Evolutionary conservation across 2,113 vertebrate genomes (phyloP).

Genomic region (Varanus salvator): DNA sequence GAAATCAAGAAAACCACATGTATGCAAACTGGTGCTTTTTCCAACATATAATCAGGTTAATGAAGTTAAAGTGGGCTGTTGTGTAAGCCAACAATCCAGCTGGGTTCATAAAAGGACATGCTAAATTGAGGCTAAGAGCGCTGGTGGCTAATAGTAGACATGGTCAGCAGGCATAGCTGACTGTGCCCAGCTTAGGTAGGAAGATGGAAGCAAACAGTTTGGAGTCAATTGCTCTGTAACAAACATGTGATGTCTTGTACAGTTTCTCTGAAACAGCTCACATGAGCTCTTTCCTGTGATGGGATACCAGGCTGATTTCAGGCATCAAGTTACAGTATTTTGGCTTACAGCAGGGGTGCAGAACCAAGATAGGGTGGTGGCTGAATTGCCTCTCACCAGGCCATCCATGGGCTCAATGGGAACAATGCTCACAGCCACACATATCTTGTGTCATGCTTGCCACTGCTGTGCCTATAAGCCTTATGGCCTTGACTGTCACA

Average conservation of each 20-base stretch:
- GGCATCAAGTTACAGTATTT: neutral
- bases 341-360: neutral
- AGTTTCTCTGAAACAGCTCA: neutral
- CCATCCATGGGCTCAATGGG: too few species aligned
- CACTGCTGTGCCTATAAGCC: too few species aligned
- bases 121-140: slow-evolving; percentile 12
- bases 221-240: neutral
- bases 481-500: neutral
- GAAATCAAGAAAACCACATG: slow-evolving; percentile 60
- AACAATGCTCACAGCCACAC: too few species aligned
- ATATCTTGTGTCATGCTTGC: too few species aligned
- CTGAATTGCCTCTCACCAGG: too few species aligned
- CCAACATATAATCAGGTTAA: slow-evolving; percentile 51
- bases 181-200: neutral
- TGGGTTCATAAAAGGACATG: slow-evolving; percentile 25
- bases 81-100: slow-evolving; percentile 15
- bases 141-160: slow-evolving; percentile 8
- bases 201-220: neutral
- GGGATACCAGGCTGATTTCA: neutral
- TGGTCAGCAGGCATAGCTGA: neutral
- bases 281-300: neutral
- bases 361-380: too few species aligned
- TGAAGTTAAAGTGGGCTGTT: slow-evolving; percentile 57
- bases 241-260: neutral
- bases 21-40: slow-evolving; percentile 25